Conservation (phyloP, 2,888 invertebrate genomes). For the Patella ulyssiponensis region DNA sequence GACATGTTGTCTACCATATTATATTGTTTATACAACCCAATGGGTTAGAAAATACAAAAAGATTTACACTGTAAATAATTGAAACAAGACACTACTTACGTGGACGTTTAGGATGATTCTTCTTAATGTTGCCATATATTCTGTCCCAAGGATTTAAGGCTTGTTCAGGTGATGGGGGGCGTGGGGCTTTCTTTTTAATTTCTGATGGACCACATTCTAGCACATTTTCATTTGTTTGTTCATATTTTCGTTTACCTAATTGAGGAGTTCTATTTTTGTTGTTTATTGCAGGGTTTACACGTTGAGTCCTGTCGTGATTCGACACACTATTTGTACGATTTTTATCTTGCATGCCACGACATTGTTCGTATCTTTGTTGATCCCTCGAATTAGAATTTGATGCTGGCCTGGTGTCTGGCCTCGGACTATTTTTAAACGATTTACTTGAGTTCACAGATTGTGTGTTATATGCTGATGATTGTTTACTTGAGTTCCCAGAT, state of each 20-base stretch:
- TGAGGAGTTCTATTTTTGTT: not conserved
- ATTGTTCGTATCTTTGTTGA: constrained; percentile 10
- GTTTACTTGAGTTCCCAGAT: not conserved
- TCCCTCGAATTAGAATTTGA: not conserved
- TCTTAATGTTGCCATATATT: constrained; percentile 54
- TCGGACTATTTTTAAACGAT: not conserved
- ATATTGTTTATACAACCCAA: not conserved
- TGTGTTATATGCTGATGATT: not conserved
- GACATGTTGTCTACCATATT: not conserved
- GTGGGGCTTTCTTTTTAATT: constrained; percentile 17
- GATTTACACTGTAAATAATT: too few species aligned
- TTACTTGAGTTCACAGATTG: not conserved
- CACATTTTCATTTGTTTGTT: constrained; percentile 48
- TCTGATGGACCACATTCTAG: constrained; percentile 46
- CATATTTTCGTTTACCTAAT: constrained; percentile 34
- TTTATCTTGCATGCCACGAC: not conserved
- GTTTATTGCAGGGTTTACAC: not conserved
- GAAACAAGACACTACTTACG: constrained; percentile 29
- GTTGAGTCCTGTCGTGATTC: not conserved
- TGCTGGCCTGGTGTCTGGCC: not conserved
- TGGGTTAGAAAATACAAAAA: too few species aligned
- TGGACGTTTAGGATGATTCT: constrained; percentile 48
- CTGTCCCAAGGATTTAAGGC: constrained; percentile 53
- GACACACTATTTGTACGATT: not conserved
- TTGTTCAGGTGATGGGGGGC: constrained; percentile 23